Conservation (phyloP, 1,140 invertebrate species). For the Globodera rostochiensis region DNA sequence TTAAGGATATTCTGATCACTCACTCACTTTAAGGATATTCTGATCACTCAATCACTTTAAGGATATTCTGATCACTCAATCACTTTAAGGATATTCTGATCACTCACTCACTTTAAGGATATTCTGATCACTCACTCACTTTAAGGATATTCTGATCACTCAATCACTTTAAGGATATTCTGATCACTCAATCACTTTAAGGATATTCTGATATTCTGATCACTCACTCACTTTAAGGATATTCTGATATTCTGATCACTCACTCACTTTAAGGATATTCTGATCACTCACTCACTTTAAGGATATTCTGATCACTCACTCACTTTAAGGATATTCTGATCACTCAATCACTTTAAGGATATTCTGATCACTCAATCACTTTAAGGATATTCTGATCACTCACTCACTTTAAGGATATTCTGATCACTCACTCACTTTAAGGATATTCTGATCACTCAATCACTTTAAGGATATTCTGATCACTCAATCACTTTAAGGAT, state of each 20-base stretch:
- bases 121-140: constrained; percentile 19
- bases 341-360: background rate
- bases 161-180: constrained; percentile 23
- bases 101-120: constrained; percentile 20
- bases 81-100: constrained; percentile 26
- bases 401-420: background rate
- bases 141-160: constrained; percentile 29
- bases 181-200: constrained; percentile 22
- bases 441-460: background rate
- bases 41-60: constrained; percentile 22
- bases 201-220: constrained; percentile 19
- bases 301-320: background rate
- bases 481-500: background rate
- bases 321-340: background rate
- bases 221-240: background rate
- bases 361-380: background rate
- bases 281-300: background rate
- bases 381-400: background rate
- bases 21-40: constrained; percentile 23
- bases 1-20: constrained; percentile 29
- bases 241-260: background rate
- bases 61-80: constrained; percentile 29
- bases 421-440: background rate
- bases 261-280: background rate
- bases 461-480: background rate